Evolutionary conservation across 2,888 invertebrate species (phyloP), one percentile per base, ranked within the genome.

Genomic region (Pristionchus maxplancki): DNA sequence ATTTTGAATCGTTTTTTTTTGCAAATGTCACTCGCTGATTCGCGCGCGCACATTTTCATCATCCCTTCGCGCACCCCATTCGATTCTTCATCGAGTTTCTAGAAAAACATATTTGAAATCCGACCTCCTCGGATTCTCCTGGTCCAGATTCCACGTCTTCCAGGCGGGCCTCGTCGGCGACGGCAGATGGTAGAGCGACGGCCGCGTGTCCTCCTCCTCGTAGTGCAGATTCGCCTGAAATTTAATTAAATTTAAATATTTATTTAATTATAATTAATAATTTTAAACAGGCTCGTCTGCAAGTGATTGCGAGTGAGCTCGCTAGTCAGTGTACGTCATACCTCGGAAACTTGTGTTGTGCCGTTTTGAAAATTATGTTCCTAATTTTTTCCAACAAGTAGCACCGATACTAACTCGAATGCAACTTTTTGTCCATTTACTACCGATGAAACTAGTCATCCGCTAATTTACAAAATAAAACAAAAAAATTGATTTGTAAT

Each of bases 141-240:
- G 90, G 67, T 91, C 90, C 48, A 92, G 89, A 88, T 91, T 91
- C 92, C 92, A 92, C 5, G 90, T 91, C 74, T 92, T 92, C 91
- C 91, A 92, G 0, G 91, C 91, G 31, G 92, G 92, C 50, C 92
- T 58, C 0, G 91, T 91, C 1, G 92, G 92, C 2, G 92, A 92
- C 8, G 91, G 92, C 17, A 92, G 90, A 67, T 92, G 92, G 85
- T 92, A 92, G 37, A 92, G 90, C 8, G 88, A 88, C 1, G 91
- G 91, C 15, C 91, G 87, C 6, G 91, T 89, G 74, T 91, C 92
- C 48, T 87, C 86, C 34, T 50, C 40, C 11, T 87, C 86, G 37
- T 37, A 87, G 48, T 67, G 28, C 15, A 87, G 86, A 34, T 44
- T 87, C 9, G 86, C 86, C 86, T 87, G 71, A 1, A 48, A n/a